Base-by-base conservation (phyloP, 2,113 vertebrate genomes). In the Pantherophis guttatus region DNA sequence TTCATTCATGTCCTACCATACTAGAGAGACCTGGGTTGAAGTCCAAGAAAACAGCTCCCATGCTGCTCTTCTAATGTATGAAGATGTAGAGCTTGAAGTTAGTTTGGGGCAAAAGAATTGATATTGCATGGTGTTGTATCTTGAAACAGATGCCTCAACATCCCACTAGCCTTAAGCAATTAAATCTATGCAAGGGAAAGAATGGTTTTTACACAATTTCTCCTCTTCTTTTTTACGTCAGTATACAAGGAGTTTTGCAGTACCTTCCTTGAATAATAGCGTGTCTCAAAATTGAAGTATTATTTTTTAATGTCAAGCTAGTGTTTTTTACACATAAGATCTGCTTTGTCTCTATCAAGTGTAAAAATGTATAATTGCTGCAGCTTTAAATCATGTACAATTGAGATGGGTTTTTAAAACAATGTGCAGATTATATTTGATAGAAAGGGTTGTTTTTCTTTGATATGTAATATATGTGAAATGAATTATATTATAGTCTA, bases 381-480 rank as follows among this genome's bases (percentile, higher is more conserved):
- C 93, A 96, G 93, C 95, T 97, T 97, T 97, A 97, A 96, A 95
- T 96, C 95, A 97, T 97, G 94, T 97, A 97, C 96, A 97, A 96
- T 92, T 96, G 94, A 97, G 96, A 95, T 94, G 94, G 95, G 93
- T 97, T 97, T 97, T 95, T 97, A 97, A 96, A 97, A 95, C 96
- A 96, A 62, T 97, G 95, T 97, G 95, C 94, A 97, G 96, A 97
- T 97, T 96, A 94, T 95, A 95, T 98, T 97, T 97, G 95, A 96
- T 96, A 97, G 97, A 97, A 97, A 96, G 93, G 94, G 95, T 97
- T 97, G 96, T 97, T 97, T 95, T 96, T 96, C 96, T 97, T 96
- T 97, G 75, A 97, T 95, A 94, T 97, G 96, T 97, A 97, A 98
- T 97, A 97, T 97, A 97, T 97, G 95, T 98, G 97, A 97, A 97